Base-by-base conservation (phyloP, 2,113 vertebrate genomes). In the Leiothrix lutea region DNA sequence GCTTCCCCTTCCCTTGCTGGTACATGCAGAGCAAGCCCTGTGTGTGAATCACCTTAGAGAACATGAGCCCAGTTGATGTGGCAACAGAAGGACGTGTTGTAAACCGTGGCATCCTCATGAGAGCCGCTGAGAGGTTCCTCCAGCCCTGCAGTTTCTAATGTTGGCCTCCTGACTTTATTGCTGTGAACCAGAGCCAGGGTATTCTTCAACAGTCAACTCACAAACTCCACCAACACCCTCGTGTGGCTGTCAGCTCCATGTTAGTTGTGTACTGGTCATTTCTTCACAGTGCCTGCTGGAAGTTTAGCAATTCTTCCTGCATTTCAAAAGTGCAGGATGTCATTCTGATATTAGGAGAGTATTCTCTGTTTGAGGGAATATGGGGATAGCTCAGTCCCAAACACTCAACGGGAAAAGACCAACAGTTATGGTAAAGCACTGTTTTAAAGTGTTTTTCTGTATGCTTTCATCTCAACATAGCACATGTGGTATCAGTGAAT, bases 81-180 rank as follows among this genome's bases (percentile, higher is more conserved):
- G 91, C 71, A 96, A 48, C 74, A 12, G 13, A n/a, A 17, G 53
- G 40, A 71, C 40, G 45, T 85, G 78, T 72, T 86, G 71, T 28
- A 40, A 80, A 79, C 85, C 80, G 83, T 77, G 80, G 78, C 94
- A 96, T 75, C 81, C 7, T 18, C 57, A 80, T 62, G 42, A 64
- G 61, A 88, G 86, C 57, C 1, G 3, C 89, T 15, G 56, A 92
- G 86, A 77, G 56, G 82, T 80, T 65, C 67, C 58, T 86, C 60
- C 73, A n/a, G 3, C 12, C 21, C 53, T 44, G 4, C 42, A 12
- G 80, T 85, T 88, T 94, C 88, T 92, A 87, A 80, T 96, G 92
- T 58, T 82, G 47, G 64, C 62, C 58, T 92, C 44, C 75, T 93
- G 92, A 92, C 86, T 95, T 96, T 53, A 88, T 89, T 12, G 1